phyloP scores from a whole-genome alignment of 2,797 vertebrate species.

The Nannoperca obscura region DNA sequence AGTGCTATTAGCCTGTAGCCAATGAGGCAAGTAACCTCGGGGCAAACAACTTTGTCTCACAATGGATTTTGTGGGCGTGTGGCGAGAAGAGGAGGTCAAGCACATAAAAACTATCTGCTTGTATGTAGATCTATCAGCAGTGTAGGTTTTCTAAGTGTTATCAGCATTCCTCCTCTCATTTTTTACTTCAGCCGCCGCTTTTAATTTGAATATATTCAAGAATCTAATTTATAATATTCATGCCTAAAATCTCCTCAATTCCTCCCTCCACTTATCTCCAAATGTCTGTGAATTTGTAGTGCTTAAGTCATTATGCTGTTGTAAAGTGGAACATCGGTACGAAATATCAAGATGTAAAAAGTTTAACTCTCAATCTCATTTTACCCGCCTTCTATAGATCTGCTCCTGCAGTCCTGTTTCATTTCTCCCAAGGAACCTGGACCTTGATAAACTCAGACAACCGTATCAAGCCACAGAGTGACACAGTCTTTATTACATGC shows the following conservation, averaged over 20 bases:
- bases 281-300: conserved; percentile 55
- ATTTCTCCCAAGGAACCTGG: conserved; percentile 64
- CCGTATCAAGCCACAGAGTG: conserved; percentile 70
- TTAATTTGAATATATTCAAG: conserved; percentile 53
- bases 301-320: conserved; percentile 63
- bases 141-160: conserved; percentile 9
- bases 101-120: conserved; percentile 54
- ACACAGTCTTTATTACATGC: conserved; percentile 79
- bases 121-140: conserved; percentile 47
- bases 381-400: conserved; percentile 52
- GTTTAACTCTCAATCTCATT: conserved; percentile 61
- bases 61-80: conserved; percentile 63
- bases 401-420: conserved; percentile 54
- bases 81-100: conserved; percentile 57
- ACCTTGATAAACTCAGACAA: conserved; percentile 78
- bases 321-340: conserved; percentile 63
- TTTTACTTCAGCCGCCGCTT: conserved; percentile 25
- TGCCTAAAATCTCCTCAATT: conserved; percentile 62
- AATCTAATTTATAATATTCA: conserved; percentile 69
- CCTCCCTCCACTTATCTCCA: conserved; percentile 68
- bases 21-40: conserved; percentile 58
- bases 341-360: conserved; percentile 61
- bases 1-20: conserved; percentile 62
- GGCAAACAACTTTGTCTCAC: conserved; percentile 62
- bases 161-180: conserved; percentile 14